These are phyloP conservation scores for Lagopus muta DNA, from an alignment of 2,113 vertebrate species.

Conservation along the genomic window DNA sequence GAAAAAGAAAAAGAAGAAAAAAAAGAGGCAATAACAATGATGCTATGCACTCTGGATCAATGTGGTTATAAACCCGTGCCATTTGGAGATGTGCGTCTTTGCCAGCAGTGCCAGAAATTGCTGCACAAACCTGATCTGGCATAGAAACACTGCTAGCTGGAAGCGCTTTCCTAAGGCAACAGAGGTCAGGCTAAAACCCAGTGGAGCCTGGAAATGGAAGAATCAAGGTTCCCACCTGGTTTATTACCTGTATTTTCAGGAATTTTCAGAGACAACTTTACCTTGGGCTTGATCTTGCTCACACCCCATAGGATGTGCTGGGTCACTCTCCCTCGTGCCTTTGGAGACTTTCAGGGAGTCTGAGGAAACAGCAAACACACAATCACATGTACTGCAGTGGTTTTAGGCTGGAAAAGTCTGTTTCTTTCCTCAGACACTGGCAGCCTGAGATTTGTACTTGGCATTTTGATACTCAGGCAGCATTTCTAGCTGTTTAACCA, in stretches of 20 bases:
- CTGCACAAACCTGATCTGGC: neutral
- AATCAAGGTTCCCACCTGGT: neutral
- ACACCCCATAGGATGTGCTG: neutral
- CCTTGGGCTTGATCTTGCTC: constrained; percentile 70
- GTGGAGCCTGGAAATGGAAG: neutral
- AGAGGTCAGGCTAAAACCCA: neutral
- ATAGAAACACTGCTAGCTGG: neutral
- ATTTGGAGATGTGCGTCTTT: neutral
- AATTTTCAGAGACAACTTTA: constrained; percentile 30
- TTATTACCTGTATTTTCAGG: neutral
- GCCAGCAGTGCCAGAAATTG: neutral
- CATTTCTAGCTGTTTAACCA: neutral
- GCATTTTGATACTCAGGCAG: neutral
- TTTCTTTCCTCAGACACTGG: neutral
- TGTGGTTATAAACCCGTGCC: neutral
- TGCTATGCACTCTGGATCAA: neutral
- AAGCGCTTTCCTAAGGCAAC: neutral
- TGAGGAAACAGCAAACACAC: constrained; percentile 57
- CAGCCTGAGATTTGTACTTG: neutral
- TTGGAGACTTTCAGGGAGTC: constrained; percentile 63
- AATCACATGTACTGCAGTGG: neutral
- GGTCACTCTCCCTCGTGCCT: constrained; percentile 3
- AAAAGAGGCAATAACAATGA: neutral
- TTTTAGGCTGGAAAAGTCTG: neutral
- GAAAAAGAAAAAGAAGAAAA: neutral